A percentile compares a stretch with the other conserved stretches of the same genome.
phyloP scores from a whole-genome alignment of 2,113 vertebrate species.

The Papio anubis region DNA sequence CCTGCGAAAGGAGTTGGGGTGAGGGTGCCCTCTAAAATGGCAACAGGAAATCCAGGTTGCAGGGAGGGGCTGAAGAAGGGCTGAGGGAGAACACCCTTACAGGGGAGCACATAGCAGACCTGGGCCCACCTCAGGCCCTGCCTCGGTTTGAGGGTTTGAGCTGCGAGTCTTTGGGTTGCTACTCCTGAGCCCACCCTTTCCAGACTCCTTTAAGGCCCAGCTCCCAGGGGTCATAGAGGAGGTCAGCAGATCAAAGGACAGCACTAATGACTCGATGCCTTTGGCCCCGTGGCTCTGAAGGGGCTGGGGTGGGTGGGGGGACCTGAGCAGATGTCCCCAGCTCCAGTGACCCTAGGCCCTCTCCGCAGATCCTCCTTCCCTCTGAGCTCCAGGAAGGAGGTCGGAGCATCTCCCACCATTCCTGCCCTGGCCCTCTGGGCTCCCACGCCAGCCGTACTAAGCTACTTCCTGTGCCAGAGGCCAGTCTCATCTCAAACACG shows the following conservation, averaged over 20 bases:
- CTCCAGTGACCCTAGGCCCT: not conserved
- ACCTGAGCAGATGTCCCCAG: not conserved
- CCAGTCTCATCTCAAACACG: fast-evolving
- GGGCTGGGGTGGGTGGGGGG: not conserved
- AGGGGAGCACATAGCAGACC: no score
- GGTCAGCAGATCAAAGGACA: constrained; percentile 16
- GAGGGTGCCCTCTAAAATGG: not conserved
- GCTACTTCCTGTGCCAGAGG: no score
- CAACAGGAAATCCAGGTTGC: not conserved
- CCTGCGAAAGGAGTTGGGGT: fast-evolving
- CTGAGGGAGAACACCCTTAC: no score
- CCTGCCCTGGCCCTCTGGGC: not conserved
- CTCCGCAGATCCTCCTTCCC: fast-evolving
- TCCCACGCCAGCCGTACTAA: not conserved
- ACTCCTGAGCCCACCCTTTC: not conserved
- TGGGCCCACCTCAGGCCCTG: no score
- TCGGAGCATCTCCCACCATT: fast-evolving
- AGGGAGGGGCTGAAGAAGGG: not conserved
- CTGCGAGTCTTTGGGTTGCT: not conserved
- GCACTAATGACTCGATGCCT: not conserved
- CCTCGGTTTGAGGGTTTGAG: not conserved
- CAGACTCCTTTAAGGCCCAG: not conserved
- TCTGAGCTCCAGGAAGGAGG: not conserved
- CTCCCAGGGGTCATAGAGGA: not conserved
- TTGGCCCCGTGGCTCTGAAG: not conserved